Evolutionary conservation across 2,888 invertebrate species (phyloP).

Genomic region (Nemapogon koenigi): DNA sequence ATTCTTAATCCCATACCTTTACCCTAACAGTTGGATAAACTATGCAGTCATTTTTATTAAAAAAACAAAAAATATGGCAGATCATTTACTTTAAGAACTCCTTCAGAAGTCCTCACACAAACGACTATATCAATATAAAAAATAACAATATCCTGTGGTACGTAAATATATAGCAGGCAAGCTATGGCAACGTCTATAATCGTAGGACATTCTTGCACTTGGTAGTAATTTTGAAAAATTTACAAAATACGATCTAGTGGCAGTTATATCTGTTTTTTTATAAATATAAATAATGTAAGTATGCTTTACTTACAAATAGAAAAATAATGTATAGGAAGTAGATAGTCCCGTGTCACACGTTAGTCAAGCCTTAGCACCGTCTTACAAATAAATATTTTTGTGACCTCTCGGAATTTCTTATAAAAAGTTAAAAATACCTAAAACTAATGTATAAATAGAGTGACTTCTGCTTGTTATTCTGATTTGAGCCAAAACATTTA

Average conservation of each 20-base stretch:
- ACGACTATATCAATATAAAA: constrained; percentile 37
- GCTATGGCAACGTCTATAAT: constrained; percentile 60
- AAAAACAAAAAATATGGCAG: constrained; percentile 56
- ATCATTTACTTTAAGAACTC: constrained; percentile 62
- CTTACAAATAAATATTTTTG: constrained; percentile 61
- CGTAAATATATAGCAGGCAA: constrained; percentile 59
- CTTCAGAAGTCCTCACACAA: constrained; percentile 53
- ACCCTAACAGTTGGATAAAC: constrained; percentile 47
- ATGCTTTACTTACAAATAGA: constrained; percentile 56
- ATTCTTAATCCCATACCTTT: constrained; percentile 54
- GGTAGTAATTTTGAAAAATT: background rate
- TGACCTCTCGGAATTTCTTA: constrained; percentile 60
- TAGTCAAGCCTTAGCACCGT: constrained; percentile 63
- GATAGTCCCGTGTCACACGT: constrained; percentile 56
- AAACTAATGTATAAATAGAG: constrained; percentile 59
- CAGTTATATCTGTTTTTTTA: constrained; percentile 57
- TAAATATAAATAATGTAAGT: constrained; percentile 44
- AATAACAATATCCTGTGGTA: constrained; percentile 30
- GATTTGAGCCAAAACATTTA: constrained; percentile 56
- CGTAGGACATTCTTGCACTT: constrained; percentile 53
- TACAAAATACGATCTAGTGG: constrained; percentile 40
- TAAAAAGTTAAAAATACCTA: constrained; percentile 63
- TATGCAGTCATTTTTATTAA: constrained; percentile 56
- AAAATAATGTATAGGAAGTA: constrained; percentile 52
- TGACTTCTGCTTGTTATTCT: constrained; percentile 47